These are phyloP conservation scores for Pteronotus mesoamericanus DNA, from an alignment of 2,797 vertebrate species.

Conservation along the genomic window DNA sequence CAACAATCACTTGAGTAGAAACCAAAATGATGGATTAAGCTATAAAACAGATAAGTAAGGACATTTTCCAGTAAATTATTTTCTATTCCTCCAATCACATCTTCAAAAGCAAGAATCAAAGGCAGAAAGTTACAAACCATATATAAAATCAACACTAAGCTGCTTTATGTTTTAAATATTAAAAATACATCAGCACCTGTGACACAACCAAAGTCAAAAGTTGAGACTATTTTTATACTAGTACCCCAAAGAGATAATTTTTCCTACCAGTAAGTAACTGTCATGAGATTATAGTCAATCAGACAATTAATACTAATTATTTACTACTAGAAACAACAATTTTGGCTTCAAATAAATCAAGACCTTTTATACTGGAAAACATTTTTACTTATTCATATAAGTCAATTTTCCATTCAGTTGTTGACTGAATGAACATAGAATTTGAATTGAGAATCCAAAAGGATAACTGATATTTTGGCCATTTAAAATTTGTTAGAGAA, in stretches of 20 bases:
- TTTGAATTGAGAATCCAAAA: background rate
- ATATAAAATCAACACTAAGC: background rate
- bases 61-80: background rate
- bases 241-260: background rate
- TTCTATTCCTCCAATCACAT: background rate
- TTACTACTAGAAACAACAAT: background rate
- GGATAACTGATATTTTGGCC: background rate
- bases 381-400: background rate
- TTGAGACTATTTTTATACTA: background rate
- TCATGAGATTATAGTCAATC: background rate
- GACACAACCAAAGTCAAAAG: background rate
- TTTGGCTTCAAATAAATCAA: background rate
- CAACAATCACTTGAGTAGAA: conserved; percentile 10
- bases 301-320: background rate
- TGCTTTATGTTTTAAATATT: background rate
- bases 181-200: background rate
- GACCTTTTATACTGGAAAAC: background rate
- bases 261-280: background rate
- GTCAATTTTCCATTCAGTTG: background rate
- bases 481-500: background rate
- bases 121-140: background rate
- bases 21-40: background rate
- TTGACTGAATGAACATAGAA: background rate
- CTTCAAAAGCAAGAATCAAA: background rate
- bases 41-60: background rate